Conservation (phyloP, 2,888 invertebrate species). For the Orthosia cruda region DNA sequence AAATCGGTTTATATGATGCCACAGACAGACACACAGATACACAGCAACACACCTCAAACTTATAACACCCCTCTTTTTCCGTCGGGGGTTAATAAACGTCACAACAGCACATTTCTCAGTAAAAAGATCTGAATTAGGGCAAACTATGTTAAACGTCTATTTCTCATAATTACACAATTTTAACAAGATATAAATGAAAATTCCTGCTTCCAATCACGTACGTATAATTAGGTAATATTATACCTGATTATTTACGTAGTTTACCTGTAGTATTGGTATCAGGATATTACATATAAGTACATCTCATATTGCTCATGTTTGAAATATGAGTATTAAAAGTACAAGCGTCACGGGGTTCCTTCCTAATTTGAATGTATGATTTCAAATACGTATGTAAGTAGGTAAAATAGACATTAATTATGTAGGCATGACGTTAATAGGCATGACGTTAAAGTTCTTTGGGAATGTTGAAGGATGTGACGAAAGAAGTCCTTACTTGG, state of each 20-base stretch:
- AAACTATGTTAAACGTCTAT: background rate
- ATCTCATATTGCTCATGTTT: background rate
- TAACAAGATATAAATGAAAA: background rate
- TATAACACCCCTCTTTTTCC: too few species aligned
- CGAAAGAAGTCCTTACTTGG: background rate
- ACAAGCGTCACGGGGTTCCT: background rate
- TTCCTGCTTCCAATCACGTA: background rate
- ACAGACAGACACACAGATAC: too few species aligned
- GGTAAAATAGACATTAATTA: background rate
- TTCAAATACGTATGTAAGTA: background rate
- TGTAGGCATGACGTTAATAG: background rate
- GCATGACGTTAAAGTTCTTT: background rate
- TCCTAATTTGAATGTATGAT: background rate
- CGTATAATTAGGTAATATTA: background rate
- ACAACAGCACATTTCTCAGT: too few species aligned
- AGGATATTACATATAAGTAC: constrained; percentile 1
- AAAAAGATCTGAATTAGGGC: too few species aligned
- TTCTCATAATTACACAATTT: background rate
- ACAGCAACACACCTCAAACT: too few species aligned
- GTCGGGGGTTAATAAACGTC: too few species aligned
- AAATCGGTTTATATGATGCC: too few species aligned
- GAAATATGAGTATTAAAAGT: too few species aligned
- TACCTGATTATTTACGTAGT: background rate
- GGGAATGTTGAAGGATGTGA: background rate
- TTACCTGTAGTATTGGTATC: constrained; percentile 13